Base-by-base conservation (phyloP, 2,113 vertebrate species). In the Hippocampus comes region DNA sequence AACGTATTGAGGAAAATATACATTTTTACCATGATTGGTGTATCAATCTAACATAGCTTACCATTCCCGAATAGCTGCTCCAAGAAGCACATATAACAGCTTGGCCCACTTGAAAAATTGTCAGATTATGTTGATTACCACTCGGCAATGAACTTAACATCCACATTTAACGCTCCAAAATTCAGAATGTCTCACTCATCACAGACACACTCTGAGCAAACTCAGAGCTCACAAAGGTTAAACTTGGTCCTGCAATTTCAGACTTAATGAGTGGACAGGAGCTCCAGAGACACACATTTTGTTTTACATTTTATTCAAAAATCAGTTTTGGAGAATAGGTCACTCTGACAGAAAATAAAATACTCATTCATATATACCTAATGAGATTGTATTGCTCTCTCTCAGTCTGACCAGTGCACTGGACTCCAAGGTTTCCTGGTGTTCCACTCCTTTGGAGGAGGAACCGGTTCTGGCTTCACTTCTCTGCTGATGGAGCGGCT, bases 401-500 rank as follows among this genome's bases (percentile, higher is more conserved):
- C 64, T 2, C 70, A 90, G 89, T 73, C 88, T 11, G 89, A 90
- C 72, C 89, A 90, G 80, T 90, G 89, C 78, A 89, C 88, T 0
- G 89, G 89, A 0, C 89, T 90, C 5, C 89, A 90, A 38, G 89
- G 89, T 0, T 90, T 90, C 78, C 80, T 90, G 25, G 82, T 90
- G 48, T 90, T 90, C 49, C 89, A 90, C 61, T 89, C 88, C 30
- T 90, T 90, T 0, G 89, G 89, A 0, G 89, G 89, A 59, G 89
- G 89, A 63, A 89, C 89, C 0, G 89, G 89, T 20, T 90, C 88
- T 0, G 89, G 89, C 21, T 90, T 90, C 71, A 90, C 89, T 56
- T 90, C 89, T 9, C 82, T 90, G 9, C 77, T 90, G 38, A 89
- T 90, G 89, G 88, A 90, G 66, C 86, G 89, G 0, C 88, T 89